phyloP scores from a whole-genome alignment of 2,797 vertebrate species.

The Enteromius afrohamiltoni region DNA sequence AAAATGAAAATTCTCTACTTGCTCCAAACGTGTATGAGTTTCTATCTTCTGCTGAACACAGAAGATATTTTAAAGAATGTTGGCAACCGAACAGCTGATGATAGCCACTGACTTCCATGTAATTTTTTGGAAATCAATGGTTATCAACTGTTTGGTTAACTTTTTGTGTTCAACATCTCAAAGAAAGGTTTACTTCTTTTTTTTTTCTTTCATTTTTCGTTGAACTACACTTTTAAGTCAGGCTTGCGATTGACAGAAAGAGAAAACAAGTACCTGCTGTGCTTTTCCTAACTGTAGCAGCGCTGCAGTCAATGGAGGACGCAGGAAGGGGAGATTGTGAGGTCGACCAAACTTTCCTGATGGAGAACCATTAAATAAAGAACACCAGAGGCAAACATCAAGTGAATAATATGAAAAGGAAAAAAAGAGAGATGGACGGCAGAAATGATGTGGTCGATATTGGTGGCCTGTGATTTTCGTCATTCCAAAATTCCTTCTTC shows the following conservation, averaged over 20 bases:
- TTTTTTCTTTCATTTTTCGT: background rate
- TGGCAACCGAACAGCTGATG: background rate
- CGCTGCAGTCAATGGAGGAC: constrained; percentile 84
- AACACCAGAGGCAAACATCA: constrained; percentile 19
- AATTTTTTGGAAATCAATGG: background rate
- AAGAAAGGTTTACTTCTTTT: background rate
- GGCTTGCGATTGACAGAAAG: background rate
- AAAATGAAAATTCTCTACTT: background rate
- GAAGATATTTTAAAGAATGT: background rate
- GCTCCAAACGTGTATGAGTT: background rate
- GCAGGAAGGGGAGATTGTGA: constrained; percentile 77
- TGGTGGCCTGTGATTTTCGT: constrained; percentile 44
- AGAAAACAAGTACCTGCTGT: constrained; percentile 82
- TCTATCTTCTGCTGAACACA: background rate
- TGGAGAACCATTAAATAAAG: constrained; percentile 23
- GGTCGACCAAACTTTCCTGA: constrained; percentile 80
- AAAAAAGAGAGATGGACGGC: background rate
- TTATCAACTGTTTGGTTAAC: background rate
- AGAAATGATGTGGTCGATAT: background rate
- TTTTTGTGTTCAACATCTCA: background rate
- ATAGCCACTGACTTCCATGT: background rate
- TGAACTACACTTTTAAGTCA: background rate
- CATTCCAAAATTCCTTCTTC: constrained; percentile 67
- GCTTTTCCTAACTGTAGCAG: constrained; percentile 91
- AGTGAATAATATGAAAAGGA: constrained; percentile 11